Base-by-base conservation (phyloP, 1,140 invertebrate genomes). In the Drosophila simulans region DNA sequence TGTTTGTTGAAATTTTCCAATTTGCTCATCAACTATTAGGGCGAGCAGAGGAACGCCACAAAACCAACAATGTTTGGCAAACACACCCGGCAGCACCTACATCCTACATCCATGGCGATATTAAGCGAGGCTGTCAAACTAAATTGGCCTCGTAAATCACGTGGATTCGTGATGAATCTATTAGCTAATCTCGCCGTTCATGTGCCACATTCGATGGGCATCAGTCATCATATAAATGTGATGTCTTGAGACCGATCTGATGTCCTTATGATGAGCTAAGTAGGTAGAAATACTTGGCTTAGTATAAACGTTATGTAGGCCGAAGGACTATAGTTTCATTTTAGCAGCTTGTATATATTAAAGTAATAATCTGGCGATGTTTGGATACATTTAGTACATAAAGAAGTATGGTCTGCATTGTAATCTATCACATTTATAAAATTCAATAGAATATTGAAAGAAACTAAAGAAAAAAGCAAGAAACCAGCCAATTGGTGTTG, bases 1-100 rank as follows among this genome's bases (percentile, higher is more conserved):
- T 88, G 75, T 86, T 86, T 86, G 78, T 52, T 86, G 86, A 72
- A 79, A 82, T 79, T 84, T 79, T 83, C 65, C 69, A 79, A 88
- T 86, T 79, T 8, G 7, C 7, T 8, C n/a, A 51, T 51, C 27
- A 51, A 10, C 27, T 17, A 31, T 34, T 17, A 34, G 11, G 8
- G 13, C n/a, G 4, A 46, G 20, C 11, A 5, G 12, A n/a, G 10
- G 27, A n/a, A 48, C 2, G 13, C 25, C 4, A 2, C 8, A 31
- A 5, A 15, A 15, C 27, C 15, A 51, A 15, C n/a, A 27, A 8
- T 7, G 22, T 48, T 27, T 13, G 22, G 27, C 46, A 48, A 27
- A 48, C 15, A 15, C 20, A 11, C 17, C 10, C 40, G n/a, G 34
- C 20, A 31, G 35, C 35, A 37, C 12, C 12, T 13, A 39, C 11